Base-by-base conservation (phyloP, 2,113 vertebrate species). In the Chionomys nivalis region DNA sequence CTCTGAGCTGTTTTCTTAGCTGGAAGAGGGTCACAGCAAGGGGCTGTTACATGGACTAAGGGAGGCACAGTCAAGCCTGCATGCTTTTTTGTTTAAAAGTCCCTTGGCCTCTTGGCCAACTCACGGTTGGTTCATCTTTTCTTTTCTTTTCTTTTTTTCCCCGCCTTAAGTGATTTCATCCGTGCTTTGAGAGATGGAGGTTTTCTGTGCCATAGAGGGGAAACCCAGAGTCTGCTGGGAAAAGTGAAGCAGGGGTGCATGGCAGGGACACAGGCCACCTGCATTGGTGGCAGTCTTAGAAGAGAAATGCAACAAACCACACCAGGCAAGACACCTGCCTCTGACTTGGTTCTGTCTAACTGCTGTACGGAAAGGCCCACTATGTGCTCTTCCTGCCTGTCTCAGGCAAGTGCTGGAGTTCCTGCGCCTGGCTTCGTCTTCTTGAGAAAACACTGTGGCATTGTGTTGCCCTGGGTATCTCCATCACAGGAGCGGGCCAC, bases 1-100 rank as follows among this genome's bases (percentile, higher is more conserved):
- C 44, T 70, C 61, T 10, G 5, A 86, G 49, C 33, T 70, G 78
- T 76, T 93, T 86, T 82, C 90, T 88, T n/a, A 24, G 61, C 83
- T 87, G 23, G 11, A 63, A 75, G 61, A 28, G 6, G 70, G 52
- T 49, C 28, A 4, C 49, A n/a, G 58, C 85, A 44, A 47, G 31
- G 13, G 0, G 26, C 52, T 26, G n/a, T 73, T 52, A 1, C 6
- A 1, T 31, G 63, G 19, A 5, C 47, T 19, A 17, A 19, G 33
- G 3, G 47, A 72, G 24, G 13, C 31, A 44, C 5, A 31, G 49
- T 33, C 19, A 1, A 3, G 10, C 39, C 24, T 4, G 0, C 16
- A 42, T 72, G n/a, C 65, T 55, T 23, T 21, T 31, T 36, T 31
- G 6, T 58, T 44, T 26, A 47, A 78, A 72, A 81, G 49, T 23